Evolutionary conservation across 2,113 vertebrate species (phyloP).

Genomic region (Saccopteryx bilineata): DNA sequence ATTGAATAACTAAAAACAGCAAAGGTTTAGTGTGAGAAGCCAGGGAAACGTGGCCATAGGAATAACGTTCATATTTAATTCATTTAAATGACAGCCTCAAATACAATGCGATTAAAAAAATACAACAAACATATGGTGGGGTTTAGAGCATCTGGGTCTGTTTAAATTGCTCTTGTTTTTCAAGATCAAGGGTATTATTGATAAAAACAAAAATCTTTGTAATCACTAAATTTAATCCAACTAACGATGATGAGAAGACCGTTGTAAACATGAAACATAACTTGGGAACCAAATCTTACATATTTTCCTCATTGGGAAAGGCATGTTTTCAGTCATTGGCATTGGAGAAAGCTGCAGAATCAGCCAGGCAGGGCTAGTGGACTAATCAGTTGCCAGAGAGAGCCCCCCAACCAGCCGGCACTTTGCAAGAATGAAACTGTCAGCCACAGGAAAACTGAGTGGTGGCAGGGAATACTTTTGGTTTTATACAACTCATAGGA

Average conservation of each 20-base stretch:
- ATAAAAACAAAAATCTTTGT: conserved; percentile 89
- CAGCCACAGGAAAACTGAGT: not conserved
- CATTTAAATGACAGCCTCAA: conserved; percentile 87
- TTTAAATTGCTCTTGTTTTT: conserved; percentile 88
- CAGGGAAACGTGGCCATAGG: conserved; percentile 82
- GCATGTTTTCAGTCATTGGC: conserved; percentile 73
- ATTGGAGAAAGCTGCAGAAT: conserved; percentile 47
- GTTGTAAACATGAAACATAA: conserved; percentile 84
- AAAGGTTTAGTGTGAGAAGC: conserved; percentile 62
- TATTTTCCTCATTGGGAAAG: conserved; percentile 72
- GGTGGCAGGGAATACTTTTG: not conserved
- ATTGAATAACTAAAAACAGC: conserved; percentile 58
- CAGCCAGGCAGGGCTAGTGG: conserved; percentile 15
- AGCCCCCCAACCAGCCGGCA: not conserved
- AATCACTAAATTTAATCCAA: conserved; percentile 89
- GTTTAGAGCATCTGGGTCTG: conserved; percentile 88
- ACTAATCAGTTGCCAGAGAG: conserved; percentile 49
- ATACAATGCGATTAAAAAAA: conserved; percentile 81
- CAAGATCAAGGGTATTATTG: conserved; percentile 89
- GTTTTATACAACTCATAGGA: not conserved
- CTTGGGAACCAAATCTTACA: conserved; percentile 81
- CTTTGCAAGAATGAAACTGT: not conserved
- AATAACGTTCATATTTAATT: conserved; percentile 87
- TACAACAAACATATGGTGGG: conserved; percentile 88
- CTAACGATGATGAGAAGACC: conserved; percentile 85